Conservation (phyloP, 2,888 invertebrate species). For the Drepanosiphum platanoidis region DNA sequence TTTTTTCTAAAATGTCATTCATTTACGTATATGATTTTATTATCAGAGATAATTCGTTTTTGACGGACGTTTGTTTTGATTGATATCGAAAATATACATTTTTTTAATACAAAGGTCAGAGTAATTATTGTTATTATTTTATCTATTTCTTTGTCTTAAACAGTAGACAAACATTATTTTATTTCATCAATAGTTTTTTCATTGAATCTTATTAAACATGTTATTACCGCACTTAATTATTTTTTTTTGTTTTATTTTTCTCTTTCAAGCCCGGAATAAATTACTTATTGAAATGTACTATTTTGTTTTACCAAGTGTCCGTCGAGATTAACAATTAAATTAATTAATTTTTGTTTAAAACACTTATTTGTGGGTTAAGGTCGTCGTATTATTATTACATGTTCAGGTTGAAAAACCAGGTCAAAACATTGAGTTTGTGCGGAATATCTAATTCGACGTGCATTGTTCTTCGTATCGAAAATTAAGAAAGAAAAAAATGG, state of each 20-base stretch:
- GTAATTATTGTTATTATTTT: neutral
- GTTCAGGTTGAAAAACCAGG: conserved; percentile 53
- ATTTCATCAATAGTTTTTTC: neutral
- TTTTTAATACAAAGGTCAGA: too few species aligned
- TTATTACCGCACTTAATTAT: too few species aligned
- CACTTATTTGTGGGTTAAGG: conserved; percentile 39
- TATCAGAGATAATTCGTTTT: too few species aligned
- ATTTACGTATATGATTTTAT: too few species aligned
- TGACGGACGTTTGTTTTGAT: too few species aligned
- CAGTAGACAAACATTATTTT: neutral
- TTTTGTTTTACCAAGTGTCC: neutral
- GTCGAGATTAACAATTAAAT: conserved; percentile 2
- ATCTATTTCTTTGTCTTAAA: neutral
- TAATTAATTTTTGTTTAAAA: neutral
- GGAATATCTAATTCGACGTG: neutral
- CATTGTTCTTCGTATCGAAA: neutral
- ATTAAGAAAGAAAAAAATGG: neutral
- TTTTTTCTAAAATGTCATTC: too few species aligned
- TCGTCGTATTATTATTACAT: neutral
- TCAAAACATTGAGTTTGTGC: conserved; percentile 1
- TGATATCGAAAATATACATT: too few species aligned
- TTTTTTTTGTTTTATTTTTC: too few species aligned
- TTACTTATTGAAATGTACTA: too few species aligned
- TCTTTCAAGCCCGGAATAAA: too few species aligned
- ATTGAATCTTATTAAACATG: too few species aligned